phyloP scores from a whole-genome alignment of 2,888 invertebrate species.

The Poecilus cupreus region DNA sequence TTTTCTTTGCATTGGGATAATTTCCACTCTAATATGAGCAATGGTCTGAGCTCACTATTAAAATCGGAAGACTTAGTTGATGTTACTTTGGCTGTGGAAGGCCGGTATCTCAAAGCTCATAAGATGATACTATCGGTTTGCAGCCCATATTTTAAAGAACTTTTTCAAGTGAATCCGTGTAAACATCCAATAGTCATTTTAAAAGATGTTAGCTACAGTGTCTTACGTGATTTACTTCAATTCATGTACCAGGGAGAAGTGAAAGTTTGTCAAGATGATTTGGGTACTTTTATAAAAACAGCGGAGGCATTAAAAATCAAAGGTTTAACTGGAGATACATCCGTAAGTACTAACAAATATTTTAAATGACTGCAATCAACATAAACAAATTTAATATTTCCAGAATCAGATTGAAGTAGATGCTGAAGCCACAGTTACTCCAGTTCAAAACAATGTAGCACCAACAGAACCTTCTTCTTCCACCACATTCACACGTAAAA shows the following conservation, averaged over 20 bases:
- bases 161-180: constrained; percentile 80
- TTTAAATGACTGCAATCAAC: too few species aligned
- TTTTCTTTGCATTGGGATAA: constrained; percentile 85
- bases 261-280: constrained; percentile 71
- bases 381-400: not conserved
- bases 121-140: constrained; percentile 83
- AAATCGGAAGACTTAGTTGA: constrained; percentile 72
- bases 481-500: constrained; percentile 38
- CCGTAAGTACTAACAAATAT: constrained; percentile 65
- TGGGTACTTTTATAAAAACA: constrained; percentile 71
- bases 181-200: constrained; percentile 79
- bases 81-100: constrained; percentile 73
- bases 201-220: constrained; percentile 76
- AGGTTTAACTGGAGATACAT: constrained; percentile 71
- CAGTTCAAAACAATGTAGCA: not conserved
- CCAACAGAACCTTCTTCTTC: not conserved
- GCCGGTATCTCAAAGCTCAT: constrained; percentile 81
- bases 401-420: constrained; percentile 3
- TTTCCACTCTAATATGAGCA: constrained; percentile 82
- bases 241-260: constrained; percentile 79
- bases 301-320: constrained; percentile 72
- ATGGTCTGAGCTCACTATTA: constrained; percentile 76
- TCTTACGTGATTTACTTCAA: constrained; percentile 75
- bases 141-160: constrained; percentile 82
- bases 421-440: not conserved